Evolutionary conservation across 2,888 invertebrate species (phyloP).

Genomic region (Nineta flava): DNA sequence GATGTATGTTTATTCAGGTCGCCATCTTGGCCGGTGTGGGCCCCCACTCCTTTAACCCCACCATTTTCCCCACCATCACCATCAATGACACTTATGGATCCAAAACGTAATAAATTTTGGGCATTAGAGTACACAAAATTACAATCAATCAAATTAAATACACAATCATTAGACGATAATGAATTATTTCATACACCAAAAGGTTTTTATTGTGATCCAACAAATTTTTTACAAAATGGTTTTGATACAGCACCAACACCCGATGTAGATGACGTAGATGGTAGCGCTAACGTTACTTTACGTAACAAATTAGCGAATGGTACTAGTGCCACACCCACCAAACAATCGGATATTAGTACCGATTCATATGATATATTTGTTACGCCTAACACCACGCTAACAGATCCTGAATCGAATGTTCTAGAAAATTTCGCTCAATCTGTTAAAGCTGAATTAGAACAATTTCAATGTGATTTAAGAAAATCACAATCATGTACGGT

Average conservation of each 20-base stretch:
- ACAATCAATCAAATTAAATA: constrained; percentile 7
- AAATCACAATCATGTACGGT: neutral
- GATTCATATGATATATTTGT: neutral
- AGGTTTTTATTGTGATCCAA: constrained; percentile 7
- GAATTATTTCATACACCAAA: constrained; percentile 18
- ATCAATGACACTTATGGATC: constrained; percentile 18
- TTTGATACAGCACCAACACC: neutral
- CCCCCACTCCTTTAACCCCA: constrained; percentile 26
- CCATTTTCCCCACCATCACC: constrained; percentile 20
- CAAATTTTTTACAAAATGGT: constrained; percentile 7
- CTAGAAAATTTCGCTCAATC: neutral
- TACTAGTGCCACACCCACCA: neutral
- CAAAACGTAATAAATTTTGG: constrained; percentile 21
- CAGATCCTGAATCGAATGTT: neutral
- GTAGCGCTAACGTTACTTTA: too few relatives aligned
- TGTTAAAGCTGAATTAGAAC: neutral
- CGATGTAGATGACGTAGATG: neutral
- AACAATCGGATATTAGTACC: neutral
- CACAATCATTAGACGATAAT: constrained; percentile 7
- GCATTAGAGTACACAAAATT: constrained; percentile 9
- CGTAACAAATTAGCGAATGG: neutral
- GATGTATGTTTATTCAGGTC: constrained; percentile 30
- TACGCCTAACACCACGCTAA: neutral
- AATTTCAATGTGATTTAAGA: neutral
- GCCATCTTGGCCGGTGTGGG: constrained; percentile 42